Evolutionary conservation across 2,888 invertebrate species (phyloP), one percentile per base, ranked within the genome.

Genomic region (Clusia tigrina): DNA sequence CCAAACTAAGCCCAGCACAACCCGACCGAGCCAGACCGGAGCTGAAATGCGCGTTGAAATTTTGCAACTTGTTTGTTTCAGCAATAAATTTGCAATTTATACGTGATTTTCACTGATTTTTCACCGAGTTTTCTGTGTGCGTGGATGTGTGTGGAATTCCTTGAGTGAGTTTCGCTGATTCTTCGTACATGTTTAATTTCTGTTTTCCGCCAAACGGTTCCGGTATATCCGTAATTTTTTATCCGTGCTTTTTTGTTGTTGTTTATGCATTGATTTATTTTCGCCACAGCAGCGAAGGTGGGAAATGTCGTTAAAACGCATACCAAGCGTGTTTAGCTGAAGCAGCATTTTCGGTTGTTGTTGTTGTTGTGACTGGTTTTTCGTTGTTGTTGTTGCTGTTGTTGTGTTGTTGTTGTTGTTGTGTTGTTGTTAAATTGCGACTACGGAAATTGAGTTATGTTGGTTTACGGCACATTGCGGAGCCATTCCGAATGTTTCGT

Each of bases 11-110:
- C 18, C 6, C 15, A 9, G 37, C 20, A 6, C 17, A 20, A 38
- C 22, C 15, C n/a, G 22, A 9, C 12, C 38, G 17, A n/a, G n/a
- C n/a, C n/a, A n/a, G n/a, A n/a, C n/a, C 42, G n/a, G 20, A 58
- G 18, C 18, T 17, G 51, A 10, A 52, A 20, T 12, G 51, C 64
- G 54, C 58, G 60, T 75, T 54, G 57, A 70, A 67, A 66, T 56
- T 68, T 66, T 68, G 69, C 63, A 70, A 69, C 68, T 73, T 70
- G 67, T 70, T 71, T 67, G 60, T 66, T 69, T 67, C 66, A 65
- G 63, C 62, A 58, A 73, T 72, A 73, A 71, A 74, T 63, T 70
- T 68, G 38, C 15, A 37, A 51, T 55, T 56, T 20, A 15, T 37
- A 37, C 38, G 20, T n/a, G 42, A 46, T 57, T 22, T 42, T 52